These are phyloP conservation scores for Drosophila algonquin DNA, from an alignment of 2,888 invertebrate genomes.

Conservation along the genomic window DNA sequence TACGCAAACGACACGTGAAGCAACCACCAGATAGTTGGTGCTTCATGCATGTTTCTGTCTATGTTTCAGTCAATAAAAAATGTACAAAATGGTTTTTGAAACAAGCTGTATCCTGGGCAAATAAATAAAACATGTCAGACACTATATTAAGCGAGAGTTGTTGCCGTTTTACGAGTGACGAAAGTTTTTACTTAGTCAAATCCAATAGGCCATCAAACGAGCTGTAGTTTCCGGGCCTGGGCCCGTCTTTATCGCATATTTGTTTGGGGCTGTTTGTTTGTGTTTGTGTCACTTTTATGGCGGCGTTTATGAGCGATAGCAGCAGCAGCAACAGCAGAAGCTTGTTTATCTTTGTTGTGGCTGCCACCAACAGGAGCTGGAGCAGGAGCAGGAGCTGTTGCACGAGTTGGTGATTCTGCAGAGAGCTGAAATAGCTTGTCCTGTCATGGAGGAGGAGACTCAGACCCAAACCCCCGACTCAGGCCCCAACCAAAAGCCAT, in stretches of 20 bases:
- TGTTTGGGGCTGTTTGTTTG: conserved; percentile 59
- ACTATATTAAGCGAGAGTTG: conserved; percentile 48
- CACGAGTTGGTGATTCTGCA: conserved; percentile 29
- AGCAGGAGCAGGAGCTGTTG: conserved; percentile 11
- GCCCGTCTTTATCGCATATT: conserved; percentile 66
- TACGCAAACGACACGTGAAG: conserved; percentile 39
- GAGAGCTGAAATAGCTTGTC: conserved; percentile 51
- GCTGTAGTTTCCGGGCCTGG: conserved; percentile 33
- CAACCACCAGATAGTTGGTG: too few relatives aligned
- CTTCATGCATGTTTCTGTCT: too few relatives aligned
- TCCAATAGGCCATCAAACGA: conserved; percentile 49
- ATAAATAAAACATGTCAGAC: conserved; percentile 44
- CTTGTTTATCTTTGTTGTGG: conserved; percentile 65
- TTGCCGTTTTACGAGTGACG: conserved; percentile 29
- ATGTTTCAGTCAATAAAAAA: conserved; percentile 1
- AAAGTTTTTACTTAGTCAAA: conserved; percentile 57
- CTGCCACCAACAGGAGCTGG: conserved; percentile 30
- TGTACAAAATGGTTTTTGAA: conserved; percentile 21
- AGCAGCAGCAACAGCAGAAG: conserved; percentile 48
- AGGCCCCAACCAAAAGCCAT: conserved; percentile 50
- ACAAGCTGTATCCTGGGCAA: conserved; percentile 23
- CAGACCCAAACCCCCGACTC: conserved; percentile 8
- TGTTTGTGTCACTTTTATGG: conserved; percentile 69
- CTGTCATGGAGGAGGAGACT: conserved; percentile 61
- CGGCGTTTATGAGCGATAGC: conserved; percentile 70